Conservation (phyloP, 2,113 vertebrate species). For the Pleuronectes platessa region DNA sequence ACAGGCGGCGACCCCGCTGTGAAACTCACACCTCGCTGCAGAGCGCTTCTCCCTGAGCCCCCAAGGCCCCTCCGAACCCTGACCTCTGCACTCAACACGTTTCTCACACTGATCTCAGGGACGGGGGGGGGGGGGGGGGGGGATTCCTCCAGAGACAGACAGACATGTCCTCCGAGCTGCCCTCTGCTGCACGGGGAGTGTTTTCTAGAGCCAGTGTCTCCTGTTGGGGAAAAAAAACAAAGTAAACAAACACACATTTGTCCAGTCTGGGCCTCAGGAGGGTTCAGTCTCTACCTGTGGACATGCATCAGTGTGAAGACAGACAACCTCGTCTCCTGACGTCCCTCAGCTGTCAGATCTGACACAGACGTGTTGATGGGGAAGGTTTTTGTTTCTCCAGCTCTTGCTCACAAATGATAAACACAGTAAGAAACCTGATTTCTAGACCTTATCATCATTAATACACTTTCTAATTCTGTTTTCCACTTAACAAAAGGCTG, state of each 20-base stretch:
- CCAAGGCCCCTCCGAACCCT: constrained; percentile 10
- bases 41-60: constrained; percentile 19
- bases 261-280: constrained; percentile 36
- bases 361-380: constrained; percentile 30
- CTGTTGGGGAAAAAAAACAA: background rate
- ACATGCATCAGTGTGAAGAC: constrained; percentile 11
- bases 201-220: constrained; percentile 23
- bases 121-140: background rate
- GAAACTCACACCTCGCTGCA: constrained; percentile 38
- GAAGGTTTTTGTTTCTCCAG: constrained; percentile 40
- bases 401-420: constrained; percentile 5
- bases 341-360: constrained; percentile 37
- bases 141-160: constrained; percentile 31
- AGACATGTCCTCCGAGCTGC: constrained; percentile 41
- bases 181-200: constrained; percentile 4
- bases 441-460: background rate
- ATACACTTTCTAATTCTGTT: background rate
- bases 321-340: background rate
- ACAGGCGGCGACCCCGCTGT: constrained; percentile 16
- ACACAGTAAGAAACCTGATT: too few species aligned
- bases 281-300: constrained; percentile 24
- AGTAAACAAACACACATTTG: constrained; percentile 11
- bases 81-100: constrained; percentile 52
- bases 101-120: constrained; percentile 43
- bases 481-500: background rate